Base-by-base conservation (phyloP, 2,888 invertebrate genomes). In the Andrena fulva region DNA sequence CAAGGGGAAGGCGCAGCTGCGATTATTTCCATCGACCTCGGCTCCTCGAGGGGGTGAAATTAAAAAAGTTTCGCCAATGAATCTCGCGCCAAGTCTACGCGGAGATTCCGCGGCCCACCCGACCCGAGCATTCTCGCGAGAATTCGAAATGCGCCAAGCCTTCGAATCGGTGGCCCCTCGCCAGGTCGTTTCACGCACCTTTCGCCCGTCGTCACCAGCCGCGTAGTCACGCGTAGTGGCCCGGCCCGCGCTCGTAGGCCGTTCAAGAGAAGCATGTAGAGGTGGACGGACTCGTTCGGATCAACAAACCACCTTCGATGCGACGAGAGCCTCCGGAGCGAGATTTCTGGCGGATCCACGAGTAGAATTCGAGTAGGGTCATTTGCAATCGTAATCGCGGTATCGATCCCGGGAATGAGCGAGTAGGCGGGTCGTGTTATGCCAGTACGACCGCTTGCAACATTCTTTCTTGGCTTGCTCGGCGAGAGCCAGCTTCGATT, bases 401-500 rank as follows among this genome's bases (percentile, higher is more conserved):
- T 72, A 80, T 72, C 76, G 76, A 63, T 75, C 52, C 63, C 70
- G 54, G 35, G 67, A 71, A 73, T 48, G 73, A 29, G 35, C n/a
- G 29, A 60, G 62, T 24, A 52, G 42, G n/a, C 52, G 74, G 73
- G 33, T 69, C 70, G 56, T 27, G 62, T 82, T 77, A 70, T 69
- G 59, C 48, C 16, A n/a, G 50, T 67, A 12, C 60, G 29, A 80
- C 69, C 48, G 16, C 42, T 4, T 8, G 24, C 56, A 42, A 48
- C 70, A 60, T 70, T 70, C 70, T 60, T 70, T 48, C 54, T 42
- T 16, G 12, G 42, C 42, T 5, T 5, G 42, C 42, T 42, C 42
- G 42, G 56, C 59, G 75, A 67, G 75, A 56, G 24, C 31, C 59
- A 31, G 31, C 70, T 75, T 80, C 27, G 67, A 52, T 72, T 80